Percentiles rank a stretch among this genome's conserved stretches.
These are phyloP conservation scores for Fissipunctia ypsillon DNA, from an alignment of 2,888 invertebrate species.

Conservation along the genomic window DNA sequence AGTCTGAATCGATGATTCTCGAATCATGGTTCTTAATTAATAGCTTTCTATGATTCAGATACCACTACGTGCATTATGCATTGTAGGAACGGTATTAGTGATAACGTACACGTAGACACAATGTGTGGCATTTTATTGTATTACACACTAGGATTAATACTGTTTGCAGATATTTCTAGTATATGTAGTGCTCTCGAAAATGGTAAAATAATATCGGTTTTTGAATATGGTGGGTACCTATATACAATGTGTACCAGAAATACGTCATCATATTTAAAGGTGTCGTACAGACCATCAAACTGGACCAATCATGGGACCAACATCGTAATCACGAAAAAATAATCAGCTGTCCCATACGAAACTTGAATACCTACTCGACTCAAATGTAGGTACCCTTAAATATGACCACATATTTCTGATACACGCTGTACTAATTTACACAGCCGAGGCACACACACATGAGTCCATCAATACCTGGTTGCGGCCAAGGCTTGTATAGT, in stretches of 20 bases:
- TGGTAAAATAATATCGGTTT: slow-evolving; percentile 37
- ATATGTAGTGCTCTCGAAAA: background rate
- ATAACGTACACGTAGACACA: slow-evolving; percentile 8
- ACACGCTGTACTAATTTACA: too few species aligned
- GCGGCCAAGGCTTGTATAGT: too few species aligned
- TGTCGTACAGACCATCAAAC: too few species aligned
- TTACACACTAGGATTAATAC: slow-evolving; percentile 4
- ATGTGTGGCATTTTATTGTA: slow-evolving; percentile 23
- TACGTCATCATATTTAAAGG: too few species aligned
- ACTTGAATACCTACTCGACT: too few species aligned
- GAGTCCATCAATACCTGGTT: too few species aligned
- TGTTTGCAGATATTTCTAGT: slow-evolving; percentile 11
- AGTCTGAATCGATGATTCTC: slow-evolving; percentile 33
- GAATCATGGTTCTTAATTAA: background rate
- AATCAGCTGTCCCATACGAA: too few species aligned
- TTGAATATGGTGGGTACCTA: slow-evolving; percentile 68
- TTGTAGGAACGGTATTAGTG: background rate
- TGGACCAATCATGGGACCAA: too few species aligned
- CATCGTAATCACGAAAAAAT: too few species aligned
- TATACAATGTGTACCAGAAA: background rate
- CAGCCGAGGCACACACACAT: too few species aligned
- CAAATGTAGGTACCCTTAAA: too few species aligned
- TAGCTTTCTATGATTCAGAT: background rate
- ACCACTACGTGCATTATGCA: background rate
- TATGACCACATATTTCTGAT: too few species aligned